A percentile compares a stretch with the other conserved stretches of the same genome.
Conservation (phyloP, 37 sponge, comb jelly and placozoan genomes). For the Beroe forskalii region DNA sequence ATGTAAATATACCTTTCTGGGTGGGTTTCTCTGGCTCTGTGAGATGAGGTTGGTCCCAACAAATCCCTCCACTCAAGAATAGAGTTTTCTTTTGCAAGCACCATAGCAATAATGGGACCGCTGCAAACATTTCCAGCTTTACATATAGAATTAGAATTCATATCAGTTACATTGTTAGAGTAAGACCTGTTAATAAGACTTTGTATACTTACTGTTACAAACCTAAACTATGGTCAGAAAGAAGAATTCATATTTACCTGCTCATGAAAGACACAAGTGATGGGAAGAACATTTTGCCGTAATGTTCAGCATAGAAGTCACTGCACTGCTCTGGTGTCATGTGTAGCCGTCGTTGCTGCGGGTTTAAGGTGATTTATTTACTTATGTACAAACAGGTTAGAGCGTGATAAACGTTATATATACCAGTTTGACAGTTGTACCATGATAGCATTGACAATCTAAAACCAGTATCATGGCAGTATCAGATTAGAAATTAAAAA, state of each 20-base stretch:
- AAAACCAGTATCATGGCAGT: not conserved
- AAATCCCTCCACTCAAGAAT: conserved; percentile 83
- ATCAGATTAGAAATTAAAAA: too few species aligned
- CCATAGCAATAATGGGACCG: conserved; percentile 86
- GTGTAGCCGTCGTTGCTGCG: conserved; percentile 77
- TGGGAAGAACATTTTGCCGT: conserved; percentile 98
- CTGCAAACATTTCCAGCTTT: too few species aligned
- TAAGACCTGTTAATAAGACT: too few species aligned
- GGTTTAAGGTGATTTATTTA: too few species aligned
- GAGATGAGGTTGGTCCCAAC: conserved; percentile 82
- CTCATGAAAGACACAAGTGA: conserved; percentile 92
- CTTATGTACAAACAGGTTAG: too few species aligned
- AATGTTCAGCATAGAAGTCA: conserved; percentile 98
- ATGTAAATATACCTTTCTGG: conserved; percentile 54
- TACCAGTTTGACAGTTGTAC: too few species aligned
- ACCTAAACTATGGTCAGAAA: too few species aligned
- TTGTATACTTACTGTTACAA: too few species aligned
- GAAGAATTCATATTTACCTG: conserved; percentile 79
- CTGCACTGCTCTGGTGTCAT: conserved; percentile 93
- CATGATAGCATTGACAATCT: too few species aligned
- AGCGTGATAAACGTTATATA: too few species aligned
- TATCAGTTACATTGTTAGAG: too few species aligned
- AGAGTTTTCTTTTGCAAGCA: conserved; percentile 82
- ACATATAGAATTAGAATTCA: too few species aligned
- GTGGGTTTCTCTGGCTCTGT: conserved; percentile 66